phyloP scores from a whole-genome alignment of 1,140 invertebrate genomes.

The Aradophagus sp. region DNA sequence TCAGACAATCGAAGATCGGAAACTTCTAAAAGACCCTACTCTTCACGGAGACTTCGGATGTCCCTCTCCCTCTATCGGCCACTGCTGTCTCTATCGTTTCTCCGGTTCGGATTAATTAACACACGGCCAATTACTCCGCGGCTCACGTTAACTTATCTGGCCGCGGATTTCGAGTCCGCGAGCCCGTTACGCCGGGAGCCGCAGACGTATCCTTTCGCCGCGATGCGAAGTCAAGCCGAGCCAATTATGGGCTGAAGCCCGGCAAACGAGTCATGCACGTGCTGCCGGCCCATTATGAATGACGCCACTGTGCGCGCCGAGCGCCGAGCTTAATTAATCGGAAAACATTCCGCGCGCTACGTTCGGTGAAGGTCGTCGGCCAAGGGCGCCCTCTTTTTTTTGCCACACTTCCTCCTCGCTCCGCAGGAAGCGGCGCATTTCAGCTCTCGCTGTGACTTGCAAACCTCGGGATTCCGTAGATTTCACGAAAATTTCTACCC shows the following conservation, averaged over 20 bases:
- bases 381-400: too few relatives aligned
- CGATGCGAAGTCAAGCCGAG: constrained; percentile 42
- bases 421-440: not conserved
- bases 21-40: too few relatives aligned
- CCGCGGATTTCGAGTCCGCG: constrained; percentile 9
- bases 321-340: constrained; percentile 25
- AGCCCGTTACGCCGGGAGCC: constrained; percentile 13
- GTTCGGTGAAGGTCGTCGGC: constrained; percentile 4
- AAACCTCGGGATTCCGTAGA: too few relatives aligned
- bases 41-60: too few relatives aligned
- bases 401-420: too few relatives aligned
- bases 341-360: constrained; percentile 14
- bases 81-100: too few relatives aligned
- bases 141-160: constrained; percentile 17
- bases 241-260: constrained; percentile 38
- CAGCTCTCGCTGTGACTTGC: too few relatives aligned
- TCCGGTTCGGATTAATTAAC: constrained; percentile 41
- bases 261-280: constrained; percentile 39
- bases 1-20: too few relatives aligned
- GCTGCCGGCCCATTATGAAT: constrained; percentile 47
- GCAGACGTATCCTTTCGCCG: constrained; percentile 15
- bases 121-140: constrained; percentile 14
- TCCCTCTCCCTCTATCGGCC: too few relatives aligned
- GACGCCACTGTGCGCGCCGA: constrained; percentile 34
- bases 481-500: too few relatives aligned